These are phyloP conservation scores for Apolygus lucorum DNA, from an alignment of 1,140 invertebrate species.

Conservation along the genomic window DNA sequence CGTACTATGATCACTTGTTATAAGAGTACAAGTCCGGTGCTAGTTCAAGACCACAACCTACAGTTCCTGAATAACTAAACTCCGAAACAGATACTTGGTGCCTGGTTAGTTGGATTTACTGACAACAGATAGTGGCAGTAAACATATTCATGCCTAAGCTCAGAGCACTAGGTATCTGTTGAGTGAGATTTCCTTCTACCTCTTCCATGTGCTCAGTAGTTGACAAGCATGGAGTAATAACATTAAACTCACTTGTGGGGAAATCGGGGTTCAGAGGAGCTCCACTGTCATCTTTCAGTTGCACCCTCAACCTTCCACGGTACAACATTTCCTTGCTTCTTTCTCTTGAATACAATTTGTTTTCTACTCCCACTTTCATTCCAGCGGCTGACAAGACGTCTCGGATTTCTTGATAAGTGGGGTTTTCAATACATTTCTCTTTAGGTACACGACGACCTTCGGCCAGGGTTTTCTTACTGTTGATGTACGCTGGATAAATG, in stretches of 20 bases:
- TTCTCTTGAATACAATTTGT: slow-evolving; percentile 89
- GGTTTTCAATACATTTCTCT: slow-evolving; percentile 84
- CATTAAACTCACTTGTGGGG: slow-evolving; percentile 48
- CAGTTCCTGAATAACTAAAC: no score
- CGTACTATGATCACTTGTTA: no score
- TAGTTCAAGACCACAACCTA: no score
- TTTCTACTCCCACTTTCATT: slow-evolving; percentile 81
- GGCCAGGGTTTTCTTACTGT: slow-evolving; percentile 81
- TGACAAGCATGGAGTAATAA: not conserved
- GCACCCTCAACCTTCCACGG: slow-evolving; percentile 81
- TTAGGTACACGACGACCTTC: slow-evolving; percentile 79
- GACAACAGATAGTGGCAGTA: no score
- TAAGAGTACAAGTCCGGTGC: no score
- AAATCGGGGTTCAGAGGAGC: slow-evolving; percentile 62
- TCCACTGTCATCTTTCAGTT: slow-evolving; percentile 88
- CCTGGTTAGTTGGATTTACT: no score
- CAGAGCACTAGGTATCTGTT: not conserved
- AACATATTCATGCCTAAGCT: no score
- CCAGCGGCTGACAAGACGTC: slow-evolving; percentile 79
- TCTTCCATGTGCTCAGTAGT: no score
- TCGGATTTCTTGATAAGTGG: slow-evolving; percentile 84
- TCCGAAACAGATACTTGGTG: no score
- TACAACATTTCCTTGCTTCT: slow-evolving; percentile 63
- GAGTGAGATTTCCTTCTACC: no score
- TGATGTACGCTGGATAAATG: slow-evolving; percentile 93